Percentiles rank a stretch among this genome's conserved stretches.
phyloP scores from a whole-genome alignment of 2,797 vertebrate genomes.

The Danio kyathit region DNA sequence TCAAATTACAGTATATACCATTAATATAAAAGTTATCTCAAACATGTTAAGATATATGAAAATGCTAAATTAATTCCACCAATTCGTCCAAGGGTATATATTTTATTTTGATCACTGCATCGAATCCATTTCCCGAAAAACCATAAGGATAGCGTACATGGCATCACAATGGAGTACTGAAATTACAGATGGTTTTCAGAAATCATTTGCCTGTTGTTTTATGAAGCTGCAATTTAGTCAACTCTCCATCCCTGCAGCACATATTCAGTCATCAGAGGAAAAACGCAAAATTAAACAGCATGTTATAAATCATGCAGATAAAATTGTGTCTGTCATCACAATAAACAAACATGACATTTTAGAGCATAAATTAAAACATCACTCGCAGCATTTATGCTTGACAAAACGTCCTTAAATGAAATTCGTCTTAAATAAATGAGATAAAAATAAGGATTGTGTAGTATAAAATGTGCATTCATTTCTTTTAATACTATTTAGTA shows the following conservation, averaged over 20 bases:
- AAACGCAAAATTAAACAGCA: background rate
- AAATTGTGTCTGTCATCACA: background rate
- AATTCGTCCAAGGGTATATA: background rate
- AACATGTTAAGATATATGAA: too few relatives aligned
- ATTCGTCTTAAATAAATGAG: slow-evolving; percentile 67
- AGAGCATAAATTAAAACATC: slow-evolving; percentile 60
- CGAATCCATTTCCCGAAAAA: background rate
- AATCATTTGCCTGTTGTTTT: background rate
- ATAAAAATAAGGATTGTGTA: slow-evolving; percentile 64
- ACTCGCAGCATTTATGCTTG: slow-evolving; percentile 7
- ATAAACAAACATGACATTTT: slow-evolving; percentile 45
- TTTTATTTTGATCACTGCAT: slow-evolving; percentile 20
- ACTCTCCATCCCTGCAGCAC: slow-evolving; percentile 4
- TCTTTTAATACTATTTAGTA: slow-evolving; percentile 31
- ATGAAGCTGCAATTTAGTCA: slow-evolving; percentile 17
- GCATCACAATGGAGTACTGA: background rate
- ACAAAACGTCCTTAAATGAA: slow-evolving; percentile 3
- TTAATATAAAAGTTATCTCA: too few relatives aligned
- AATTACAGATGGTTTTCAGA: slow-evolving; percentile 1
- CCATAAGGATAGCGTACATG: background rate
- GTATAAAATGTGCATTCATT: slow-evolving; percentile 56
- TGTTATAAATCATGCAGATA: slow-evolving; percentile 19
- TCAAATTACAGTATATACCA: too few relatives aligned
- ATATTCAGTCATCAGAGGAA: background rate
- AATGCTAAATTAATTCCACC: background rate